phyloP scores from a whole-genome alignment of 2,797 vertebrate species.

The Echiichthys vipera region DNA sequence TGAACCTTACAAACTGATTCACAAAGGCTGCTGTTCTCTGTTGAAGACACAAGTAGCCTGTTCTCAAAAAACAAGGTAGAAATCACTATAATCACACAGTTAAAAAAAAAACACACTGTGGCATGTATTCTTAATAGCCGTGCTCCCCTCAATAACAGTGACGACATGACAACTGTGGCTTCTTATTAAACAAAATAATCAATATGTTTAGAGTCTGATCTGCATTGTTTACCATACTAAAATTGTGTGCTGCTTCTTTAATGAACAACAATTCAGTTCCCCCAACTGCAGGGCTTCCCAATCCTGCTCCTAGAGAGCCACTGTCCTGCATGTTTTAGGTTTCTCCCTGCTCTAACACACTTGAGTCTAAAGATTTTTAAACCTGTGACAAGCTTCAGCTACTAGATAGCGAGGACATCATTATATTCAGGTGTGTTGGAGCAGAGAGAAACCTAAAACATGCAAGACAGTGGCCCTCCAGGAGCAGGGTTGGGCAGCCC shows the following conservation, averaged over 20 bases:
- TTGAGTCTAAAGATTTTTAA: no score
- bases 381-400: no score
- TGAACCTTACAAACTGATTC: background rate
- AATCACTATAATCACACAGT: background rate
- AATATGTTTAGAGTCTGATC: background rate
- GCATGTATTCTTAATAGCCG: background rate
- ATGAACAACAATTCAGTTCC: background rate
- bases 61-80: background rate
- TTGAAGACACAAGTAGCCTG: background rate
- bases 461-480: no score
- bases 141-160: background rate
- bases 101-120: background rate
- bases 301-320: no score
- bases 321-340: no score
- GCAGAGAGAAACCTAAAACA: no score
- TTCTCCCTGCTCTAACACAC: no score
- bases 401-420: no score
- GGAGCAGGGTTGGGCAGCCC: no score
- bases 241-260: background rate
- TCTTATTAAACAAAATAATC: background rate
- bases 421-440: no score
- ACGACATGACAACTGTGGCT: background rate
- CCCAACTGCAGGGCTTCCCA: no score
- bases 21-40: background rate
- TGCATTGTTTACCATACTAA: background rate